Conservation (phyloP, 2,113 vertebrate genomes). For the Saccopteryx leptura region DNA sequence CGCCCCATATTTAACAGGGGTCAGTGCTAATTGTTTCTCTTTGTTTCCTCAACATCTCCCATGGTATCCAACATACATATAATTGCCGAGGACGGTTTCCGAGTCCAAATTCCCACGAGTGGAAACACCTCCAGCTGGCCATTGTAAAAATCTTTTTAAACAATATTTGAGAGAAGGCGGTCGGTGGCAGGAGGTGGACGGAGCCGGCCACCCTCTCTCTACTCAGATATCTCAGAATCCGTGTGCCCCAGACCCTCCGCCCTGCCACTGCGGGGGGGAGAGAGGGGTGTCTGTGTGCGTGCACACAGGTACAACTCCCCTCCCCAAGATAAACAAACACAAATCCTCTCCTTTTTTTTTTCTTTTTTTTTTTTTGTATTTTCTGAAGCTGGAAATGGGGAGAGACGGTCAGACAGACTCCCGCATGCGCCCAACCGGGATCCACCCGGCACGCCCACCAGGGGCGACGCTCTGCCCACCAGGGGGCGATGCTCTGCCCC, state of each 20-base stretch:
- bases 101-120: no score
- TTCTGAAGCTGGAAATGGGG: no score
- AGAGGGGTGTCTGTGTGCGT: accelerated
- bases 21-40: neutral
- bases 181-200: neutral
- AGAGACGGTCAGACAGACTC: no score
- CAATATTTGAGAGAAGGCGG: neutral
- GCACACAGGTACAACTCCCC: no score
- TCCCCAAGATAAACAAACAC: neutral
- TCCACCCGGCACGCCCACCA: no score
- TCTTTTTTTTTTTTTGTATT: no score
- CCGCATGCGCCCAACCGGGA: no score
- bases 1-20: neutral
- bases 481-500: no score
- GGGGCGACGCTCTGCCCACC: no score
- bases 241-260: accelerated
- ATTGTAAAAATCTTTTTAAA: neutral
- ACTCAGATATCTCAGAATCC: accelerated
- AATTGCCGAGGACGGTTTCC: neutral
- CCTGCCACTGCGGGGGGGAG: neutral
- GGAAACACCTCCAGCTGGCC: neutral
- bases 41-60: neutral
- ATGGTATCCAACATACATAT: neutral
- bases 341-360: neutral
- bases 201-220: neutral